phyloP scores from a whole-genome alignment of 2,888 invertebrate genomes.

The Bellardia pandia region DNA sequence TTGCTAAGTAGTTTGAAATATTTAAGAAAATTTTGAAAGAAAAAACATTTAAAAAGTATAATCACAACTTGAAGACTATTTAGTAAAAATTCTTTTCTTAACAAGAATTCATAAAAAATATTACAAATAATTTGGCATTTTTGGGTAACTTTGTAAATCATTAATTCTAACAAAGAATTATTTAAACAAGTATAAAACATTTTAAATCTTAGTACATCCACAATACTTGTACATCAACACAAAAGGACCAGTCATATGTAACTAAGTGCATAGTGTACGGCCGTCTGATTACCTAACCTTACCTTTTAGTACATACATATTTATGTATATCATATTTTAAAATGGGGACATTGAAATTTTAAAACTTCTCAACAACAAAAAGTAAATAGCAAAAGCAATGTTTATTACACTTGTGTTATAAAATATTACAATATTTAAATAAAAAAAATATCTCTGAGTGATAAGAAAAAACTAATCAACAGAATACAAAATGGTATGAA shows the following conservation, averaged over 20 bases:
- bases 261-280: too few species aligned
- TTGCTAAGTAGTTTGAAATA: not conserved
- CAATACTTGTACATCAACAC: too few species aligned
- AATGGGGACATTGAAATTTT: not conserved
- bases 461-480: not conserved
- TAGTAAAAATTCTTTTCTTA: not conserved
- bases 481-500: constrained; percentile 23
- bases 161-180: not conserved
- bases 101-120: not conserved
- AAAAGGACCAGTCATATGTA: too few species aligned
- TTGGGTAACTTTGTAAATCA: not conserved
- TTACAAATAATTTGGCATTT: not conserved
- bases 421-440: constrained; percentile 50
- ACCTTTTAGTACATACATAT: too few species aligned
- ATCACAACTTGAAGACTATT: not conserved
- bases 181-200: not conserved
- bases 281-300: too few species aligned
- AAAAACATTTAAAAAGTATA: not conserved
- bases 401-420: constrained; percentile 17
- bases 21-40: not conserved
- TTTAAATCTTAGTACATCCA: not conserved
- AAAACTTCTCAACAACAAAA: not conserved
- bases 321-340: not conserved
- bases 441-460: constrained; percentile 33
- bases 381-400: not conserved